Conservation (phyloP, 2,888 invertebrate genomes). For the Epirrhoe tristata region DNA sequence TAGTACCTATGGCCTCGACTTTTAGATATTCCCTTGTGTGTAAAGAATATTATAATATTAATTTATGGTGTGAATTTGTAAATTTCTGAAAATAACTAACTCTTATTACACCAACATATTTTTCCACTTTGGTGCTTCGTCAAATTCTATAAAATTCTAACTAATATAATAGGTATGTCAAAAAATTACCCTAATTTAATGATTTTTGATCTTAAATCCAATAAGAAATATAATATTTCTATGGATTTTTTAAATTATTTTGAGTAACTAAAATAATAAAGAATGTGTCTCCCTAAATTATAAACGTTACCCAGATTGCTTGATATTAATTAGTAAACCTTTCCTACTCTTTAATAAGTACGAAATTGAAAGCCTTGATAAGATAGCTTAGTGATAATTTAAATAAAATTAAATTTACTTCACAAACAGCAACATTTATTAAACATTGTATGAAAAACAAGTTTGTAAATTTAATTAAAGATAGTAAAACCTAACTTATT, state of each 20-base stretch:
- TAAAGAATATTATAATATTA: slow-evolving; percentile 1
- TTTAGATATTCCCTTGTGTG: slow-evolving; percentile 22
- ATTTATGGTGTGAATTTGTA: slow-evolving; percentile 8
- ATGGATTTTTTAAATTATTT: slow-evolving; percentile 11
- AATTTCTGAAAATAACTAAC: background rate
- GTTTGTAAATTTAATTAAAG: slow-evolving; percentile 8
- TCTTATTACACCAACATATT: background rate
- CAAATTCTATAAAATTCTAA: slow-evolving; percentile 1
- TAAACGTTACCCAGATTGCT: slow-evolving; percentile 8
- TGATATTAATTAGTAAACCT: slow-evolving; percentile 7
- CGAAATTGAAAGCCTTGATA: slow-evolving; percentile 20
- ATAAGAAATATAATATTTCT: background rate
- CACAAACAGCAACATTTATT: background rate
- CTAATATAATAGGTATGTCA: background rate
- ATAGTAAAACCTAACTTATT: background rate
- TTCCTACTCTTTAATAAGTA: slow-evolving; percentile 22
- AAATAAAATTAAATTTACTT: slow-evolving; percentile 12
- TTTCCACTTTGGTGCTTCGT: slow-evolving; percentile 18
- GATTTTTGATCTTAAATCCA: background rate
- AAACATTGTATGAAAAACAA: background rate
- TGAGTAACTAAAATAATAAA: background rate
- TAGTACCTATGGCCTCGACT: slow-evolving; percentile 37
- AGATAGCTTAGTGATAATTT: slow-evolving; percentile 14
- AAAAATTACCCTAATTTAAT: background rate
- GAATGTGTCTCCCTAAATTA: slow-evolving; percentile 4